Conservation (phyloP, 2,113 vertebrate genomes). For the Paedocypris sp. region DNA sequence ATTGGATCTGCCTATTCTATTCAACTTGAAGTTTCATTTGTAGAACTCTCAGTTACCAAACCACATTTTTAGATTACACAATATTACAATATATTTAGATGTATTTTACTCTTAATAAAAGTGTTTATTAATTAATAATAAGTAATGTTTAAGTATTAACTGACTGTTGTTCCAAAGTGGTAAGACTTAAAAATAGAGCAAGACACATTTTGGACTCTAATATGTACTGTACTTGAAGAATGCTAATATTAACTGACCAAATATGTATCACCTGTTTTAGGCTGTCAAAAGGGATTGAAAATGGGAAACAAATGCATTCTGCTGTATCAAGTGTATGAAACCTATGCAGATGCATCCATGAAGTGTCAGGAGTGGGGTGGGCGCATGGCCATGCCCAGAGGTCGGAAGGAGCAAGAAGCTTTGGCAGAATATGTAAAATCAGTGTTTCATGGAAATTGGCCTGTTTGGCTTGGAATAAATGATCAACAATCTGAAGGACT, state of each 20-base stretch:
- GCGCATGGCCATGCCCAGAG: conserved; percentile 72
- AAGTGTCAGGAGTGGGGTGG: conserved; percentile 71
- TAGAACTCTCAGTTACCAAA: no score
- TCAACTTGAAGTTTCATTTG: no score
- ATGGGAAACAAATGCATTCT: conserved; percentile 76
- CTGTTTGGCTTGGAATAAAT: conserved; percentile 77
- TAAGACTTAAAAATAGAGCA: background rate
- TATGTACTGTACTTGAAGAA: background rate
- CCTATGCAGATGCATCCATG: conserved; percentile 63
- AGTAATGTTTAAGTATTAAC: no score
- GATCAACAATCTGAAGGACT: conserved; percentile 73
- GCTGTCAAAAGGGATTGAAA: conserved; percentile 71
- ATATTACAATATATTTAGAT: no score
- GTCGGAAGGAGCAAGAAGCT: conserved; percentile 67
- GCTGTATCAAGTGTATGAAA: conserved; percentile 64
- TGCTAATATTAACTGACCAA: background rate
- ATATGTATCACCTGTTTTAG: conserved; percentile 50
- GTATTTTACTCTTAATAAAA: no score
- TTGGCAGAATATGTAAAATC: conserved; percentile 66
- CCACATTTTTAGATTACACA: no score
- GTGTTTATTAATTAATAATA: no score
- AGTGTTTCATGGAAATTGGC: conserved; percentile 77
- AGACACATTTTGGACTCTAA: background rate
- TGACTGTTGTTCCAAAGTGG: no score
- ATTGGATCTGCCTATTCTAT: no score